A percentile compares a stretch with the other conserved stretches of the same genome.
These are phyloP conservation scores for Hemistola chrysoprasaria DNA, from an alignment of 2,888 invertebrate species.

Conservation along the genomic window DNA sequence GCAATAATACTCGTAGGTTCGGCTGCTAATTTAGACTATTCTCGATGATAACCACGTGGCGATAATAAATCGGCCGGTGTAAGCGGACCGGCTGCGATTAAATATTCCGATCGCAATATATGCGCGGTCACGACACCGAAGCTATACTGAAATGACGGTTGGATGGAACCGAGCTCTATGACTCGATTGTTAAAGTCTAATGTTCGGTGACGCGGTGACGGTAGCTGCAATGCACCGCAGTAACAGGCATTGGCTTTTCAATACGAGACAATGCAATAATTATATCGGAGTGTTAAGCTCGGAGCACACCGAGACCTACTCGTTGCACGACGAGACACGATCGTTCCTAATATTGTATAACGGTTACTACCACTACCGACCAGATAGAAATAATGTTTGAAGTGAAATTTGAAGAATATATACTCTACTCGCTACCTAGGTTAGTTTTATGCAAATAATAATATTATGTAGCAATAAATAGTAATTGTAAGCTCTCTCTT, in stretches of 20 bases:
- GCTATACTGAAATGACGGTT: slow-evolving; percentile 45
- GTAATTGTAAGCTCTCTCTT: too few species aligned
- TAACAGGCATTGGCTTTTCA: slow-evolving; percentile 35
- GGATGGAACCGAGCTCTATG: slow-evolving; percentile 12
- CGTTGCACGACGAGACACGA: too few species aligned
- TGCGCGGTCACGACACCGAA: slow-evolving; percentile 58
- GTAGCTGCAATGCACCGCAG: slow-evolving; percentile 28
- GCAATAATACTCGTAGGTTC: slow-evolving; percentile 7
- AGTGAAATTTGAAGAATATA: too few species aligned
- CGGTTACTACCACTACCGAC: too few species aligned
- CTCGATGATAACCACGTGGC: slow-evolving; percentile 46
- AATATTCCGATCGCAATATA: slow-evolving; percentile 44
- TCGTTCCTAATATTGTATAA: too few species aligned
- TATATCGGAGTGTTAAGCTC: slow-evolving; percentile 29
- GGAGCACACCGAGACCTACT: slow-evolving; percentile 10
- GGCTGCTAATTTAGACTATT: slow-evolving; percentile 3
- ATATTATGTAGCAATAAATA: too few species aligned
- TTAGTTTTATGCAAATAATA: too few species aligned
- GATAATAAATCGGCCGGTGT: slow-evolving; percentile 52
- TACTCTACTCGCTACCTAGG: too few species aligned
- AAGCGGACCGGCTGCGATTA: slow-evolving; percentile 44
- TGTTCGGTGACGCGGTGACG: background rate
- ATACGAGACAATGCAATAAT: slow-evolving; percentile 43
- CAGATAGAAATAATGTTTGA: too few species aligned
- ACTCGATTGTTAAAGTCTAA: slow-evolving; percentile 7